These are phyloP conservation scores for Lophotis ruficrista DNA, from an alignment of 2,113 vertebrate genomes.

Conservation along the genomic window DNA sequence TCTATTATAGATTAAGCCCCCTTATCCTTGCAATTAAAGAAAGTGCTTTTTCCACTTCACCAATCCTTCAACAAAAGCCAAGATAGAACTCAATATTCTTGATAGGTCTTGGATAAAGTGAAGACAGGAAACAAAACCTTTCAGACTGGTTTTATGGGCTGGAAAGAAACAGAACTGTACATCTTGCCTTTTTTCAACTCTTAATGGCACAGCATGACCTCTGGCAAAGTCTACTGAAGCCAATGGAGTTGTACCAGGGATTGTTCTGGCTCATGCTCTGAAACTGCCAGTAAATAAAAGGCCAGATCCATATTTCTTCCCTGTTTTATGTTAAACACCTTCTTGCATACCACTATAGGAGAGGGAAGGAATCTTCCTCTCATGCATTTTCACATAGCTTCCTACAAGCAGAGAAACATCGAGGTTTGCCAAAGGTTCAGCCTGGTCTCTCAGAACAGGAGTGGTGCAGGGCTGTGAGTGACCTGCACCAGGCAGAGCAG, in stretches of 20 bases:
- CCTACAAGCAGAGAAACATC: accelerated
- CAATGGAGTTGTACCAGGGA: background rate
- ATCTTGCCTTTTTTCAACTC: background rate
- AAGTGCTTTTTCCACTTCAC: background rate
- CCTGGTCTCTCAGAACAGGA: background rate
- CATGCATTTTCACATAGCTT: background rate
- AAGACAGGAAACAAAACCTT: slow-evolving; percentile 19
- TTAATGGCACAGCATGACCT: background rate
- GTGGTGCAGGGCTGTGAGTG: background rate
- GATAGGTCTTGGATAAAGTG: slow-evolving; percentile 23
- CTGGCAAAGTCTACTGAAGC: background rate
- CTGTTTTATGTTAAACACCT: background rate
- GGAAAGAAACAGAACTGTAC: slow-evolving; percentile 5
- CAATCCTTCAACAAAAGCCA: slow-evolving; percentile 12
- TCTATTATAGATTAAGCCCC: background rate
- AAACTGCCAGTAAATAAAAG: background rate
- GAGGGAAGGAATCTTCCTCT: background rate
- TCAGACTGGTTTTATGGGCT: background rate
- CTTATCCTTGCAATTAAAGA: background rate
- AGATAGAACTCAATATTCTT: slow-evolving; percentile 33
- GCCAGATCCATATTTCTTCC: background rate
- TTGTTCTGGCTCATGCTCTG: background rate
- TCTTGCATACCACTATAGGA: background rate
- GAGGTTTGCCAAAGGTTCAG: background rate
- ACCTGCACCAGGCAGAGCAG: background rate